Conservation (phyloP, 2,797 vertebrate genomes). For the Hydrolagus colliei region DNA sequence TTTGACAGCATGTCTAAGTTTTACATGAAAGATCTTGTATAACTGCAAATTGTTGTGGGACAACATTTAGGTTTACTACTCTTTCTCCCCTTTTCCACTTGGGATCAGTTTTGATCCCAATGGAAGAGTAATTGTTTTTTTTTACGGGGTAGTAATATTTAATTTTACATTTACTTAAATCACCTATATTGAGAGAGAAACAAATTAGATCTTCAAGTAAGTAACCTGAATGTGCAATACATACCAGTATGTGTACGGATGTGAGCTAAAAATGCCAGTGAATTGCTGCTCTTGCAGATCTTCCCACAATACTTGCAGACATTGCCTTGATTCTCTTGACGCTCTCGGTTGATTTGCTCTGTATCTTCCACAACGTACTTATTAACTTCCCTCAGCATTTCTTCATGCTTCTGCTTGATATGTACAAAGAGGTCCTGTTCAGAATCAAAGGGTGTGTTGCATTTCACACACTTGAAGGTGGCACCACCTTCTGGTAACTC, state of each 20-base stretch:
- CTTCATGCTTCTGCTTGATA: conserved; percentile 96
- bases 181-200: not conserved
- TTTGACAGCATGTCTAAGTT: too few species aligned
- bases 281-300: conserved; percentile 96
- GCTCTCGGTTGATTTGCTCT: conserved; percentile 91
- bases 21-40: too few species aligned
- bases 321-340: conserved; percentile 92
- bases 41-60: too few species aligned
- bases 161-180: not conserved
- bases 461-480: conserved; percentile 91
- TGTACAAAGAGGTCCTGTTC: conserved; percentile 91
- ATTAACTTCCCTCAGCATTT: conserved; percentile 88
- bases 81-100: too few species aligned
- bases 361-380: conserved; percentile 96
- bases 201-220: not conserved
- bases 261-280: conserved; percentile 95
- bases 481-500: conserved; percentile 87
- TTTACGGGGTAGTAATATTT: not conserved
- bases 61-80: not conserved
- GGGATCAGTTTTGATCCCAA: too few species aligned
- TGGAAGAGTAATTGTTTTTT: not conserved
- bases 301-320: conserved; percentile 94
- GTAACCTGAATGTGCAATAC: conserved; percentile 36
- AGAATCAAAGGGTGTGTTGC: conserved; percentile 82
- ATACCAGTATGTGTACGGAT: conserved; percentile 95